phyloP scores from a whole-genome alignment of 2,113 vertebrate genomes.

The Acanthochromis polyacanthus region DNA sequence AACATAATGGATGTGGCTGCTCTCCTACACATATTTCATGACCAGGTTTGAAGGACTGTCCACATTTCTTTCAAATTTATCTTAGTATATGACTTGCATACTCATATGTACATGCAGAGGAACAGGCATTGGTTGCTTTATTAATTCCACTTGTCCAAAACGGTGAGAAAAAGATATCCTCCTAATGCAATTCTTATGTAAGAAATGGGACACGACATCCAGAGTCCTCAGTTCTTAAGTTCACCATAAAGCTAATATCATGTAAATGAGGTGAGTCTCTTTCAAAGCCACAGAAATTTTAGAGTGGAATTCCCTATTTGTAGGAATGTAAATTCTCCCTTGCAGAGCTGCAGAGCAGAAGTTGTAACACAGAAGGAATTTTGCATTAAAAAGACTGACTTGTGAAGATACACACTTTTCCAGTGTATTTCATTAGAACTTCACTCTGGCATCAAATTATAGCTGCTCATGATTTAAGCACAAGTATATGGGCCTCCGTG shows the following conservation, averaged over 20 bases:
- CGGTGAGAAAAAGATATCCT: not conserved
- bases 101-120: too few species aligned
- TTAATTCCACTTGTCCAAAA: not conserved
- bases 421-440: not conserved
- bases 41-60: slow-evolving; percentile 3
- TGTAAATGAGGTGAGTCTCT: not conserved
- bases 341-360: not conserved
- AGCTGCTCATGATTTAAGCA: not conserved
- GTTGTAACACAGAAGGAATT: not conserved
- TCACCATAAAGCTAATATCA: slow-evolving; percentile 11
- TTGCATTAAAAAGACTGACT: not conserved
- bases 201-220: not conserved
- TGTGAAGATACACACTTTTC: not conserved
- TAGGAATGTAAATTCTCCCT: not conserved
- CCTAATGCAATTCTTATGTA: not conserved
- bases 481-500: not conserved
- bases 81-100: too few species aligned
- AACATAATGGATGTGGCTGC: slow-evolving; percentile 5
- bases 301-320: not conserved
- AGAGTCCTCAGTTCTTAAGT: not conserved
- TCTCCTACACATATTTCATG: slow-evolving; percentile 4
- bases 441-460: not conserved
- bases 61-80: not conserved
- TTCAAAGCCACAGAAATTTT: not conserved
- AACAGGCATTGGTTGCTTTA: not conserved